Conservation (phyloP, 2,113 vertebrate genomes). For the pig (Sus scrofa) region T2T-Sscrofa CM000830.6:121698501-121699000, state of each 20-base stretch:
- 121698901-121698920: background rate
- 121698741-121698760: background rate
- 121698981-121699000: background rate
- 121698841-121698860: background rate
- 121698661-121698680: background rate
- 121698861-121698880: background rate
- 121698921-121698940: background rate
- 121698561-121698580: constrained; percentile 10
- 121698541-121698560: background rate
- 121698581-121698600: background rate
- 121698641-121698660: constrained; percentile 10
- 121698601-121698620: background rate
- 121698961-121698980: background rate
- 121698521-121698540: background rate
- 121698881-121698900: background rate
- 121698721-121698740: background rate
- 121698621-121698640: constrained; percentile 31
- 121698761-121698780: background rate
- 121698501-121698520: background rate
- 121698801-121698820: background rate
- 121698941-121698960: constrained; percentile 1
- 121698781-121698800: background rate
- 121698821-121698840: background rate
- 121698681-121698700: constrained; percentile 32
- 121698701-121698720: background rate